These are phyloP conservation scores for Drosophila cardini DNA, from an alignment of 1,140 invertebrate species.

Conservation along the genomic window DNA sequence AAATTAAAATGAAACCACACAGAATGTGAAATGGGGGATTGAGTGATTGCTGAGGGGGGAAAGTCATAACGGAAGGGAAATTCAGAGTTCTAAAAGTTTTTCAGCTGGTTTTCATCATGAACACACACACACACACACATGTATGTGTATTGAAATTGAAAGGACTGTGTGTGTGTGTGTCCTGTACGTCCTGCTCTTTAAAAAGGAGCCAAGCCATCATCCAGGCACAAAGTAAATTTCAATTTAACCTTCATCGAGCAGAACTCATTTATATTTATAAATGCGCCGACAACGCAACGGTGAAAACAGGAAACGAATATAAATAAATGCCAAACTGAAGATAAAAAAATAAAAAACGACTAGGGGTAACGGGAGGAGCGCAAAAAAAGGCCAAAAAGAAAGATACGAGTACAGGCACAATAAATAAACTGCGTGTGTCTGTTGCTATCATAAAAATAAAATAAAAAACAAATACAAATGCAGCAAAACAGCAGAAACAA, in stretches of 20 bases:
- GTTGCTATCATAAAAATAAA: slow-evolving; percentile 75
- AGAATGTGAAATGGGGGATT: background rate
- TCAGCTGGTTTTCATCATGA: slow-evolving; percentile 67
- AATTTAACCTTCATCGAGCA: slow-evolving; percentile 82
- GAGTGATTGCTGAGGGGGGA: slow-evolving; percentile 9
- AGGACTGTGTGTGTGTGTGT: slow-evolving; percentile 16
- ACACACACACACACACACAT: slow-evolving; percentile 5
- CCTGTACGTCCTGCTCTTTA: slow-evolving; percentile 4
- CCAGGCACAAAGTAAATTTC: slow-evolving; percentile 72
- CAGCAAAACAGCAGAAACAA: slow-evolving; percentile 42
- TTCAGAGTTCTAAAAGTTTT: slow-evolving; percentile 66
- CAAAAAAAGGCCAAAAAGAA: slow-evolving; percentile 42
- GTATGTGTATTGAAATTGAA: slow-evolving; percentile 6
- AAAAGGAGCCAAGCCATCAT: slow-evolving; percentile 51
- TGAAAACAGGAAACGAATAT: slow-evolving; percentile 48
- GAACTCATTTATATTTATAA: slow-evolving; percentile 84
- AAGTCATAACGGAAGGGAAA: slow-evolving; percentile 45
- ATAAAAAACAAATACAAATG: slow-evolving; percentile 52
- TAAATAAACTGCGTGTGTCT: slow-evolving; percentile 76
- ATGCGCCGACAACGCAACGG: slow-evolving; percentile 70
- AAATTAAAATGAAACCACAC: slow-evolving; percentile 76
- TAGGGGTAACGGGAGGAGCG: slow-evolving; percentile 8
- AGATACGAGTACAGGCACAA: slow-evolving; percentile 56
- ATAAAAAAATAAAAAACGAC: slow-evolving; percentile 6
- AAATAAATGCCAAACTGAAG: slow-evolving; percentile 49